Base-by-base conservation (phyloP, 2,888 invertebrate species). In the Autographa pulchrina region DNA sequence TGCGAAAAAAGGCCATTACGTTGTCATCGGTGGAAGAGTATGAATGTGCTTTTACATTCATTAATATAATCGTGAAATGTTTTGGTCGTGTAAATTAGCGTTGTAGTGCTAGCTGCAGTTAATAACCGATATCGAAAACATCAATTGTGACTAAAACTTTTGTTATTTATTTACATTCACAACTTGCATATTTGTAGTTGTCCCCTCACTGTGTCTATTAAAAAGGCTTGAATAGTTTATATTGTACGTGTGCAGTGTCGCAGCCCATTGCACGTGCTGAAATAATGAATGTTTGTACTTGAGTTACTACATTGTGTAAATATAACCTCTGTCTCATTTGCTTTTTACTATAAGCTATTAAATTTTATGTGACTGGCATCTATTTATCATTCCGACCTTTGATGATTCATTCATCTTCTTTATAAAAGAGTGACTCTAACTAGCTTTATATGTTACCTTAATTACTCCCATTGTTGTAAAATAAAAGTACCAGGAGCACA, bases 1-100 rank as follows among this genome's bases (percentile, higher is more conserved):
- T 76, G 66, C 77, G 66, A 82, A 80, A 84, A 80, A 81, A 73
- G 75, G 65, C 68, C 75, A 77, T 80, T 85, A 78, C 70, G 35
- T 60, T 82, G 76, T 86, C 85, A 77, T 70, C 81, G 65, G 32
- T 48, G 68, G 75, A 79, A 74, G 71, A 72, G 71, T 76, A 77
- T 77, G 73, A 81, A 76, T 81, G 76, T 48, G 38, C 64, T 79
- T 82, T 80, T 59, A 54, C 77, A 77, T 80, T 74, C 74, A 67
- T 78, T 68, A 69, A 25, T 25, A 70, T 63, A 70, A 67, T 62
- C 71, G 52, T 68, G 65, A 74, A 71, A 80, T 80, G 63, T 78
- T 64, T 70, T 60, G 52, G 32, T n/a, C 61, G 38, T 65, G 69
- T 68, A 76, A 74, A 73, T 80, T 74, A 72, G 81, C 56, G 74